Evolutionary conservation across 2,113 vertebrate genomes (phyloP), one percentile per base, ranked within the genome.

Genomic region (Pachypanchax playfairii): DNA sequence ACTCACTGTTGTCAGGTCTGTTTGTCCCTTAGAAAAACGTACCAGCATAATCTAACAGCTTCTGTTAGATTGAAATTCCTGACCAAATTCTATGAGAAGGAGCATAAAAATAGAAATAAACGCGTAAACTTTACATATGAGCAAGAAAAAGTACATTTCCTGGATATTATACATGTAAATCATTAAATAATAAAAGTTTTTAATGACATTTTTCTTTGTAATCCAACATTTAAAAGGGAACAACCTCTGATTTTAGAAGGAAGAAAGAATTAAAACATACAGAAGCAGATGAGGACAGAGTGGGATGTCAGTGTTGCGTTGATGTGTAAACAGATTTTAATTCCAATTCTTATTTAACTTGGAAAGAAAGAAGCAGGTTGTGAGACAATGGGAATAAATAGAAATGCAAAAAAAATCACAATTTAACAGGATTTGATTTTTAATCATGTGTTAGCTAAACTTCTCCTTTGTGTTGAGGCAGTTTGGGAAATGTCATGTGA

Each of bases 1-100:
- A 90, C 85, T 89, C 87, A 92, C 85, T 90, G 88, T 89, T 92
- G 90, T 92, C 89, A 90, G 85, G 84, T 85, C 58, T 76, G 53
- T 67, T 67, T 81, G 59, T 74, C 74, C 79, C 75, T 88, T 70
- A 75, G 57, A 48, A 72, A 78, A 82, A 81, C 61, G 79, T 86
- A 85, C 84, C 84, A 80, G 83, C 72, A 70, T 54, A 77, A 52
- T 55, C 62, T 64, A 78, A 87, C 12, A 41, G 50, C 22, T 52
- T 51, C 77, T 59, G 54, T 75, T 62, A 75, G 79, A 29, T 43
- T 51, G 14, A 36, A 41, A 39, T 71, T 86, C 85, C 87, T 88
- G 85, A 88, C 82, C 81, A 81, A 59, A 59, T 66, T 81, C 84
- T 65, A 85, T 83, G 87, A 83, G 73, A 84, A 75, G 77, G 78